Percentiles rank a stretch among this genome's conserved stretches.
These are phyloP conservation scores for Cyrtodaria siliqua DNA, from an alignment of 2,888 invertebrate species.

Conservation along the genomic window DNA sequence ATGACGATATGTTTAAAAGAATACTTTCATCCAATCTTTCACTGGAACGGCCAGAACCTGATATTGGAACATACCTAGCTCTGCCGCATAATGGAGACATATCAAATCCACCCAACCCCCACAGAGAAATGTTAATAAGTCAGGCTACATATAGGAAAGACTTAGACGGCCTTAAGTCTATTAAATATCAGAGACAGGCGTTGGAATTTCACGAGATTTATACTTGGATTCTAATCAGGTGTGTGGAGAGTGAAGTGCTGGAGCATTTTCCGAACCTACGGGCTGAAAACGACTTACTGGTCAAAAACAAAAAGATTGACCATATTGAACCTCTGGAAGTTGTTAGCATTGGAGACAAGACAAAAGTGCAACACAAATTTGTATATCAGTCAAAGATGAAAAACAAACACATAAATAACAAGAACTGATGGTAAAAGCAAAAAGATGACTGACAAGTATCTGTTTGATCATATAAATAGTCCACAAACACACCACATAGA, in stretches of 20 bases:
- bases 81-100: slow-evolving; percentile 21
- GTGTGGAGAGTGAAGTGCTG: slow-evolving; percentile 29
- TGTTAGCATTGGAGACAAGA: not conserved
- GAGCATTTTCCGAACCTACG: slow-evolving; percentile 12
- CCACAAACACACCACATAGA: too few relatives aligned
- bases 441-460: too few relatives aligned
- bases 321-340: not conserved
- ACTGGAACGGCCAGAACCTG: slow-evolving; percentile 14
- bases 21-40: slow-evolving; percentile 12
- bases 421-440: too few relatives aligned
- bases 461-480: too few relatives aligned
- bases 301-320: not conserved
- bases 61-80: slow-evolving; percentile 35
- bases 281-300: slow-evolving; percentile 16
- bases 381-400: too few relatives aligned
- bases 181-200: slow-evolving; percentile 25
- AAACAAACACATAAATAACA: too few relatives aligned
- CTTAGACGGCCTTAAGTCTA: slow-evolving; percentile 27
- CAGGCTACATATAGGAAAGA: slow-evolving; percentile 14
- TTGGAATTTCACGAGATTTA: slow-evolving; percentile 36
- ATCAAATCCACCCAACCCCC: slow-evolving; percentile 41
- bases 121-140: slow-evolving; percentile 12
- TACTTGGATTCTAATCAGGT: slow-evolving; percentile 34
- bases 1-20: slow-evolving; percentile 29
- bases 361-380: not conserved